Conservation (phyloP, 2,888 invertebrate species). For the Pasiphila rectangulata region DNA sequence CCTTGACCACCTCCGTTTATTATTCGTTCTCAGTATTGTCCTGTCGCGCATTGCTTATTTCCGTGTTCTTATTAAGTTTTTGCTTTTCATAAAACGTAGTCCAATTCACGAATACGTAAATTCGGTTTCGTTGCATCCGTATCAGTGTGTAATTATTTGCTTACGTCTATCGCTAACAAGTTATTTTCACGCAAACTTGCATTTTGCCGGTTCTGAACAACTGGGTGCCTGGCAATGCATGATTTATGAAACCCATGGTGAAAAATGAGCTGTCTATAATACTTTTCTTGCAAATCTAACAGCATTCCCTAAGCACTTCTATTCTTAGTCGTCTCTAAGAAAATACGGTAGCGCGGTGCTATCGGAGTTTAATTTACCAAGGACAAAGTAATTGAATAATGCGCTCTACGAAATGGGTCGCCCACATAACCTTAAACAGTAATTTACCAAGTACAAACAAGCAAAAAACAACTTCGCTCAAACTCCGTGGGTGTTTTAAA, state of each 20-base stretch:
- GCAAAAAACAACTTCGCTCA: conserved; percentile 6
- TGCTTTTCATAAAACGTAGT: conserved; percentile 1
- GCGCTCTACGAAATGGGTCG: conserved; percentile 12
- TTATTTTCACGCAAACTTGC: conserved; percentile 58
- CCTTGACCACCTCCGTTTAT: conserved; percentile 50
- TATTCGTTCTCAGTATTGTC: conserved; percentile 54
- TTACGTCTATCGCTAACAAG: conserved; percentile 42
- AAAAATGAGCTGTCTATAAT: neutral
- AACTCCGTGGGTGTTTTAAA: conserved; percentile 3
- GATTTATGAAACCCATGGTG: conserved; percentile 4
- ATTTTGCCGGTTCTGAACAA: conserved; percentile 48
- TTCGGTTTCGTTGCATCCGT: conserved; percentile 19
- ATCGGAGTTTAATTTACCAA: neutral
- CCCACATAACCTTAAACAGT: conserved; percentile 13
- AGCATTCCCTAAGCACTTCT: no score
- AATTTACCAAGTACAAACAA: conserved; percentile 13
- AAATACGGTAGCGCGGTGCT: no score
- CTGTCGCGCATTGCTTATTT: conserved; percentile 48
- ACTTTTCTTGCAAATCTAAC: no score
- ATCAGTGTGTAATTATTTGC: conserved; percentile 22
- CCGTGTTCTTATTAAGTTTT: conserved; percentile 34
- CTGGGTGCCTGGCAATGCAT: conserved; percentile 23
- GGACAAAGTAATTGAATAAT: conserved; percentile 9
- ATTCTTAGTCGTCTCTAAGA: no score
- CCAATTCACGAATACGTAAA: conserved; percentile 14